Base-by-base conservation (phyloP, 2,797 vertebrate species). In the Pangasius krempfi region DNA sequence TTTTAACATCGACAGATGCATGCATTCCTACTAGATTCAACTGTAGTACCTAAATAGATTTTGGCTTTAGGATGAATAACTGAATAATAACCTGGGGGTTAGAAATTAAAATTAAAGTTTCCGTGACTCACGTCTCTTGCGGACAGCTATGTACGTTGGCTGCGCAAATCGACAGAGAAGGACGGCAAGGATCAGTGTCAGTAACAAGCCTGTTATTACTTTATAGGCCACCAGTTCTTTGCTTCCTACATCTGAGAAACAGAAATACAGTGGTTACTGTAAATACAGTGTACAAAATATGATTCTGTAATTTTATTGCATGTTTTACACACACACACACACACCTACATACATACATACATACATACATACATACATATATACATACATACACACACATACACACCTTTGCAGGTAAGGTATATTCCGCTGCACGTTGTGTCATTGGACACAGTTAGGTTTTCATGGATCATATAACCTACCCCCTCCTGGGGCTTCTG, bases 91-190 rank as follows among this genome's bases (percentile, higher is more conserved):
- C 16, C 14, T 33, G 1, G 8, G 12, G n/a, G 0, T 6, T 54
- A 37, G 33, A 47, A 33, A 84, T 84, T 30, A 13, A 5, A 37
- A 80, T 16, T 7, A 68, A 13, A 6, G 7, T 56, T 27, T 27
- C 50, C 5, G 25, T 27, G 73, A 92, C 95, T 95, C 88, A 96
- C 95, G 0, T 94, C 94, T 94, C 89, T 93, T 96, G 89, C 93
- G 93, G 84, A 96, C 75, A 68, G 93, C 93, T 82, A 79, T 91
- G 76, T 95, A 86, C 0, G 92, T 92, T 1, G 95, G 94, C 79
- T 22, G 93, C 78, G 89, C 90, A 88, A 94, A 96, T 78, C 90
- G 91, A 62, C 93, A 70, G 56, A 96, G 80, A 5, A 96, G 4
- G 7, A 94, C 73, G 22, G 89, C 0, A 86, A 95, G 58, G 50